phyloP scores from a whole-genome alignment of 2,113 vertebrate species.

The Triplophysa rosa region DNA sequence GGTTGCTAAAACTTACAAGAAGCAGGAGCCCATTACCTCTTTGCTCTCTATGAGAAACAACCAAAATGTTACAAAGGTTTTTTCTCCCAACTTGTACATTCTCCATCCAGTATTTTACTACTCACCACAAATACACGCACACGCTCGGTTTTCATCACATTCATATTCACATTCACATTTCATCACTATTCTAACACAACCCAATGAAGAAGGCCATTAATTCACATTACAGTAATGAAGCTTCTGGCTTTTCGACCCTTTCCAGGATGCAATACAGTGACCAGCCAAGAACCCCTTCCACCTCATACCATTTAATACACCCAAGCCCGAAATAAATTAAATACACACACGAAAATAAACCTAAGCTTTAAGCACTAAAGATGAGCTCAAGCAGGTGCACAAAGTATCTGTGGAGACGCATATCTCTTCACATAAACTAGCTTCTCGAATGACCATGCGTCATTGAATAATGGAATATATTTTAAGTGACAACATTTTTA shows the following conservation, averaged over 20 bases:
- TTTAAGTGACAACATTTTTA: constrained; percentile 42
- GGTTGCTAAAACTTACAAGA: too few relatives aligned
- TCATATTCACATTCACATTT: background rate
- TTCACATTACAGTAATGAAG: background rate
- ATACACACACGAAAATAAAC: constrained; percentile 31
- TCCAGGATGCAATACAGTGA: background rate
- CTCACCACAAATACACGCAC: background rate
- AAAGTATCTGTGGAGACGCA: constrained; percentile 15
- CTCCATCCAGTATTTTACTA: background rate
- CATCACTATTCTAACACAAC: background rate
- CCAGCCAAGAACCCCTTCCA: background rate
- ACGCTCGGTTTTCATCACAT: too few relatives aligned
- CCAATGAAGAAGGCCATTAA: background rate
- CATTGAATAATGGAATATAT: constrained; percentile 41
- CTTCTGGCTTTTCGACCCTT: background rate
- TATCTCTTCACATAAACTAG: constrained; percentile 23
- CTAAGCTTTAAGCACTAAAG: constrained; percentile 20
- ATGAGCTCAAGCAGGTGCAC: constrained; percentile 32
- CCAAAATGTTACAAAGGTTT: too few relatives aligned
- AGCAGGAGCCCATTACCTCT: too few relatives aligned
- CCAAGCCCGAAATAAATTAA: background rate
- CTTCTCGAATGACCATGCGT: constrained; percentile 13
- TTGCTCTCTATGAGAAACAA: too few relatives aligned
- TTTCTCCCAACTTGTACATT: too few relatives aligned
- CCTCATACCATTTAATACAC: background rate